A percentile compares a stretch with the other conserved stretches of the same genome.
Conservation (phyloP, 2,888 invertebrate species). For the Heterodera filipjevi region DNA sequence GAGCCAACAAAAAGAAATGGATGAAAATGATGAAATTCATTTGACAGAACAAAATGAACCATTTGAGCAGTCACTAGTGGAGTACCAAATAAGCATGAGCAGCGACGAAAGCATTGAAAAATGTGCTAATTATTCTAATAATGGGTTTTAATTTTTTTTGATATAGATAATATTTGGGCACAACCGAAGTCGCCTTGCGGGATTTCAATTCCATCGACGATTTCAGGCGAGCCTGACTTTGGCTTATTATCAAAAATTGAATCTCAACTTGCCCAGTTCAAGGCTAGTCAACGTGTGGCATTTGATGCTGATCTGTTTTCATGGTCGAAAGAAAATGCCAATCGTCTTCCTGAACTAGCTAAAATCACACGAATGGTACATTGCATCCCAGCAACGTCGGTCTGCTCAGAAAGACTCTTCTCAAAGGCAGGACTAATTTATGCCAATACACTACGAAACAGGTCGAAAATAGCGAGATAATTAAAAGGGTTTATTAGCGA, state of each 20-base stretch:
- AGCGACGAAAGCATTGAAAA: slow-evolving; percentile 11
- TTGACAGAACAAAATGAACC: neutral
- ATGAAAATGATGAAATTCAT: neutral
- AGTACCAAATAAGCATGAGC: neutral
- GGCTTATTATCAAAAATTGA: slow-evolving; percentile 7
- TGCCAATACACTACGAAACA: slow-evolving; percentile 23
- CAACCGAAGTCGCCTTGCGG: slow-evolving; percentile 5
- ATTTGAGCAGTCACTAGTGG: neutral
- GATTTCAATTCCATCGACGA: neutral
- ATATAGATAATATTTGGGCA: slow-evolving; percentile 17
- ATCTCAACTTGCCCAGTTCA: neutral
- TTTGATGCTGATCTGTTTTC: neutral
- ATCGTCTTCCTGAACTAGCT: slow-evolving; percentile 11
- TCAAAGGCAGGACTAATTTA: slow-evolving; percentile 22
- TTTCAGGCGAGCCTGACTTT: neutral
- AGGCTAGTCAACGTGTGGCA: neutral
- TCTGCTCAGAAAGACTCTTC: slow-evolving; percentile 21
- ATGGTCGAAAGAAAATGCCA: neutral
- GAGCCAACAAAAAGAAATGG: neutral
- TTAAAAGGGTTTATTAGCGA: no score
- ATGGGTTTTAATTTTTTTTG: neutral
- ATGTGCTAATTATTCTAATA: neutral
- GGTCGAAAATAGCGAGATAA: neutral
- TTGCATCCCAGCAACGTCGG: slow-evolving; percentile 11
- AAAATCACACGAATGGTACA: slow-evolving; percentile 16